Evolutionary conservation across 92 coral and sea anemone species (phyloP).

Genomic region (Ricordea florida): DNA sequence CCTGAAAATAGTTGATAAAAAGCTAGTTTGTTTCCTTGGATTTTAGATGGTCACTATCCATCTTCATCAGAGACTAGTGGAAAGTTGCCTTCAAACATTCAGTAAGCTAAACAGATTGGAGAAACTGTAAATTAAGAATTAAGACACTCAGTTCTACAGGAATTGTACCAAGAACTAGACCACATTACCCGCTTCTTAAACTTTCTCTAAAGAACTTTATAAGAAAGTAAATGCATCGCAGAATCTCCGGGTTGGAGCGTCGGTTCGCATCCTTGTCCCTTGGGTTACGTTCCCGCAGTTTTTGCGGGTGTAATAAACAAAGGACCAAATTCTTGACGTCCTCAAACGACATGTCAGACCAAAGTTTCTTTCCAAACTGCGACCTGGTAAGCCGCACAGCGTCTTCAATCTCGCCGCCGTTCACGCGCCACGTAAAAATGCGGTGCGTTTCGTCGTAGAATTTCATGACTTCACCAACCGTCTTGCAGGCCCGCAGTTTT

Average conservation of each 20-base stretch:
- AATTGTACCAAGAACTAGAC: not conserved
- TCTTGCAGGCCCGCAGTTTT: slow-evolving; percentile 62
- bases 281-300: slow-evolving; percentile 59
- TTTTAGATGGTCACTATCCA: no score
- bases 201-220: slow-evolving; percentile 70
- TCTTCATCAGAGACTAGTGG: no score
- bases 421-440: slow-evolving; percentile 83
- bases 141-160: no score
- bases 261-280: slow-evolving; percentile 67
- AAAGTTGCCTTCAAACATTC: no score
- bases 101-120: no score
- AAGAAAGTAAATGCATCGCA: slow-evolving; percentile 79
- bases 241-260: slow-evolving; percentile 77
- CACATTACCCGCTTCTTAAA: not conserved
- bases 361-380: slow-evolving; percentile 89
- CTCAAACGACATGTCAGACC: slow-evolving; percentile 81
- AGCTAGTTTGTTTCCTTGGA: no score
- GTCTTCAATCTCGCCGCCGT: slow-evolving; percentile 94
- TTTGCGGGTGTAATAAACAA: slow-evolving; percentile 67
- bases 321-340: slow-evolving; percentile 68
- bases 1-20: no score
- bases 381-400: slow-evolving; percentile 79
- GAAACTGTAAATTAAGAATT: no score
- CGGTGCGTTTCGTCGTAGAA: slow-evolving; percentile 75
- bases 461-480: slow-evolving; percentile 78